Evolutionary conservation across 1,140 invertebrate species (phyloP), one percentile per base, ranked within the genome.

Genomic region (Heliconius himera): DNA sequence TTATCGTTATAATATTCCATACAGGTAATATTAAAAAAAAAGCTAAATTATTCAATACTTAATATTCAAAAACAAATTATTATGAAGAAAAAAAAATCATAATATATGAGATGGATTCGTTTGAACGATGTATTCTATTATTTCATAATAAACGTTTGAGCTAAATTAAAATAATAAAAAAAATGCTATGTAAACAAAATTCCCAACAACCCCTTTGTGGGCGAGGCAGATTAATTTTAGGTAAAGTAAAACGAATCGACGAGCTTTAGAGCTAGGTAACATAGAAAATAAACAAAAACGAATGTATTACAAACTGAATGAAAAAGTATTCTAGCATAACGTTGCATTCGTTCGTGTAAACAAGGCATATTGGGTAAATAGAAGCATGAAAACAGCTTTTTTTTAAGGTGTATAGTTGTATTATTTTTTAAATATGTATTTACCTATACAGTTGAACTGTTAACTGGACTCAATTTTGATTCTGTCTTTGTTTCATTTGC

Each of bases 241-340:
- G 60, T 66, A 66, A 66, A 66, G 60, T 66, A 66, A 66, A 66
- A 66, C 26, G 22, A 66, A 66, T 66, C 22, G 60, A 66, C 60
- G 26, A 66, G 60, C 60, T 66, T 66, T 66, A 66, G 0, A 29
- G 60, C 60, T 66, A 66, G 60, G 60, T 66, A 22, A 66, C 60
- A 66, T 66, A 29, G 22, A 66, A 66, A 66, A 66, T 29, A 66
- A 26, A 26, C 60, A 29, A 66, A 66, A 66, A 66, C 26, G 60
- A 29, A 66, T 66, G 26, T 66, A 66, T 66, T 29, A 66, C 60
- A 29, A 66, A 29, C 22, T 66, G 26, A 66, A 66, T 66, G 60
- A 66, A 66, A 66, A 66, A 66, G 60, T 66, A 66, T 66, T 66
- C 60, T 66, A 29, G 22, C 60, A 66, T 66, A 66, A 66, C 60